Conservation (phyloP, 2,888 invertebrate species). For the Trimorus sp. region DNA sequence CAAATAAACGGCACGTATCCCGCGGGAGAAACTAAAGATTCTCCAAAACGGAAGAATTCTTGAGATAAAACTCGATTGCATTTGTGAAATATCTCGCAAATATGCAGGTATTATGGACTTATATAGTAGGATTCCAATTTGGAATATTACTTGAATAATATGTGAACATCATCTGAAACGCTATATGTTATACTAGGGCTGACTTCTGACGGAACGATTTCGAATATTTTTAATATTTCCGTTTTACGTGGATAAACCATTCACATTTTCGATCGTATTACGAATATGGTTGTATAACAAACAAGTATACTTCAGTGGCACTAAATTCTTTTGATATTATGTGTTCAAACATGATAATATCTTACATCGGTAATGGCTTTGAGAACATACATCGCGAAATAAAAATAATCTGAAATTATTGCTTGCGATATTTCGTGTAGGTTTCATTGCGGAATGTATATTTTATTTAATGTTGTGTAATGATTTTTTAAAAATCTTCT, state of each 20-base stretch:
- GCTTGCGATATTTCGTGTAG: no score
- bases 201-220: constrained; percentile 21
- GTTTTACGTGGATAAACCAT: neutral
- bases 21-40: constrained; percentile 59
- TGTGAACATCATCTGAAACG: constrained; percentile 30
- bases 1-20: constrained; percentile 59
- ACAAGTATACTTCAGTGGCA: no score
- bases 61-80: constrained; percentile 59
- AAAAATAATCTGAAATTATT: no score
- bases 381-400: no score
- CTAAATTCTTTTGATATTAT: no score
- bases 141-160: constrained; percentile 46
- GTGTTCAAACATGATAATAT: no score
- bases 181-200: constrained; percentile 13
- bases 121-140: constrained; percentile 40
- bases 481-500: no score
- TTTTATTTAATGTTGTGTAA: no score
- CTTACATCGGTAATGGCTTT: no score
- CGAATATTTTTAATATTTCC: constrained; percentile 35
- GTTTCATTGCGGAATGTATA: no score
- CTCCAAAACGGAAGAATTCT: constrained; percentile 56
- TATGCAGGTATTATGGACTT: constrained; percentile 42
- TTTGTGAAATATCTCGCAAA: constrained; percentile 57
- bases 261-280: constrained; percentile 3
- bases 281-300: no score